phyloP scores from a whole-genome alignment of 2,888 invertebrate genomes.

The Mesorhabditis spiculigera region DNA sequence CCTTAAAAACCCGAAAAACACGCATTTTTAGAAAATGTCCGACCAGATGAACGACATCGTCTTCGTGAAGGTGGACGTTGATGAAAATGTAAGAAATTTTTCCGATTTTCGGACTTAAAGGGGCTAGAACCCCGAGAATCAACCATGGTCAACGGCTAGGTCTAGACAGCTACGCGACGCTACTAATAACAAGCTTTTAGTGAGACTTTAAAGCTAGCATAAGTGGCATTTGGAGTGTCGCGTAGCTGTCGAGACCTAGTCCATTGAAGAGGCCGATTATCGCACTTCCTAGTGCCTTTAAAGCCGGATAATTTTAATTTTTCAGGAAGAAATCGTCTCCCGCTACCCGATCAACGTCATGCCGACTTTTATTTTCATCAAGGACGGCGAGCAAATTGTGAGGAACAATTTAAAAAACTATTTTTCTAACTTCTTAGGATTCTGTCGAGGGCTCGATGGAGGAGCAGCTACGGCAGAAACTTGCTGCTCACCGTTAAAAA shows the following conservation, averaged over 20 bases:
- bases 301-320: background rate
- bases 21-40: constrained; percentile 28
- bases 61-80: constrained; percentile 45
- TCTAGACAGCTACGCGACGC: no score
- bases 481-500: background rate
- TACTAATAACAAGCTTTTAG: no score
- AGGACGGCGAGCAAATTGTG: constrained; percentile 43
- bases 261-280: background rate
- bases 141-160: no score
- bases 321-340: constrained; percentile 43
- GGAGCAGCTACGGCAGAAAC: constrained; percentile 31
- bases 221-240: background rate
- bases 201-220: no score
- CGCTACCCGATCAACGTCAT: constrained; percentile 52
- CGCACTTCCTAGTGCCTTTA: background rate
- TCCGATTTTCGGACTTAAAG: no score
- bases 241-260: no score
- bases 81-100: constrained; percentile 31
- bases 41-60: constrained; percentile 27
- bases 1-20: background rate
- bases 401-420: no score
- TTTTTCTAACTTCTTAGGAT: no score
- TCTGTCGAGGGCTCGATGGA: constrained; percentile 49
- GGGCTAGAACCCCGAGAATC: no score
- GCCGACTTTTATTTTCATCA: constrained; percentile 56